Evolutionary conservation across 2,113 vertebrate genomes (phyloP).

Genomic region (Nerophis lumbriciformis): DNA sequence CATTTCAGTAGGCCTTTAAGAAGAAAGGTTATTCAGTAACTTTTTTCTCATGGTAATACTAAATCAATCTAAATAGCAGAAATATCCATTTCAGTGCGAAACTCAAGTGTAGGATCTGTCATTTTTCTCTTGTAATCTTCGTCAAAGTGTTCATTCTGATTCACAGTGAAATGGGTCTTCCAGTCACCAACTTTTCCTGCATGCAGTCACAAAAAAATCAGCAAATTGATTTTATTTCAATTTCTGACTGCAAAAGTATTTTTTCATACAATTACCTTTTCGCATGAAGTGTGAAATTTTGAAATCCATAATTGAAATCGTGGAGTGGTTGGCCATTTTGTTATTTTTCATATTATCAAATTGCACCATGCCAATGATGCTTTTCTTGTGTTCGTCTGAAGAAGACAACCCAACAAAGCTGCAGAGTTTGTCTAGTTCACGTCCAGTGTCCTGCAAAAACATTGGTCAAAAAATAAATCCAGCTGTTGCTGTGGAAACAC

Average conservation of each 20-base stretch:
- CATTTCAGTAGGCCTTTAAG: too few relatives aligned
- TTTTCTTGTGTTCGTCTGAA: conserved; percentile 35
- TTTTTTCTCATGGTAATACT: not conserved
- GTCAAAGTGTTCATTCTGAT: conserved; percentile 66
- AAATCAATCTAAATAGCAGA: too few relatives aligned
- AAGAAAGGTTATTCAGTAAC: not conserved
- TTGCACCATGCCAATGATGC: conserved; percentile 56
- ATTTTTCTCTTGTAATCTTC: conserved; percentile 63
- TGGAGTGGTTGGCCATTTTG: conserved; percentile 64
- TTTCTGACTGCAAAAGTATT: not conserved
- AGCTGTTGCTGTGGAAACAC: not conserved
- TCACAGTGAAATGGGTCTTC: conserved; percentile 64
- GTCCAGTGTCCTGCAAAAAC: conserved; percentile 59
- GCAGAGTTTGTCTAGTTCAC: conserved; percentile 65
- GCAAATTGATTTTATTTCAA: too few relatives aligned
- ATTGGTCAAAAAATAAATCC: not conserved
- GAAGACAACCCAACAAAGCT: conserved; percentile 70
- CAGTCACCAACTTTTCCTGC: conserved; percentile 66
- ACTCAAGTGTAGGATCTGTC: conserved; percentile 46
- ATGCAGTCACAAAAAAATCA: conserved; percentile 1
- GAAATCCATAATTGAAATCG: conserved; percentile 28
- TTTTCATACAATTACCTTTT: conserved; percentile 56
- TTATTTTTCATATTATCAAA: conserved; percentile 78
- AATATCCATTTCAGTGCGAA: conserved; percentile 37
- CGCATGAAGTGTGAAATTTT: conserved; percentile 66